Evolutionary conservation across 2,113 vertebrate genomes (phyloP).

Genomic region (Entelurus aequoreus): DNA sequence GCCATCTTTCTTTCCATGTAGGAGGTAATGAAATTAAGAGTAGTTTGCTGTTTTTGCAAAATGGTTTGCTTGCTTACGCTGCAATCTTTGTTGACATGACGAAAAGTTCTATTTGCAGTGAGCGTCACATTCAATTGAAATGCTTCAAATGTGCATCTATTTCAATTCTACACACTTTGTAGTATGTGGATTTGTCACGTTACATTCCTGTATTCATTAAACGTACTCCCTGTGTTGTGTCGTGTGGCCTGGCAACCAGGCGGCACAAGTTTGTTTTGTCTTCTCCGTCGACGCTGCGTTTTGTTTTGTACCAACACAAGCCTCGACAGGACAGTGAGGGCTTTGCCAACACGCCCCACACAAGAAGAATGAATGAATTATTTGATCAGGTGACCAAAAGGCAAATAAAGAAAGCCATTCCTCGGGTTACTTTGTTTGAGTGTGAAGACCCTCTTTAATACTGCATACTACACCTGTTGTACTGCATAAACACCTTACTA

Average conservation of each 20-base stretch:
- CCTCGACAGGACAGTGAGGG: slow-evolving; percentile 1
- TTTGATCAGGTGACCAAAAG: not conserved
- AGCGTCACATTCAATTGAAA: not conserved
- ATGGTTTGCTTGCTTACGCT: too few species aligned
- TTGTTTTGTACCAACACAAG: slow-evolving; percentile 49
- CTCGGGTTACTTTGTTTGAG: slow-evolving; percentile 4
- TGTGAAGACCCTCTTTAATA: not conserved
- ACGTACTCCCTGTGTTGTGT: not conserved
- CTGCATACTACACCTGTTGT: slow-evolving; percentile 22
- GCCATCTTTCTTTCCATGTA: too few species aligned
- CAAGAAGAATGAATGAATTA: slow-evolving; percentile 4
- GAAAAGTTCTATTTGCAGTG: not conserved
- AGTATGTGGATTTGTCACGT: slow-evolving; percentile 39
- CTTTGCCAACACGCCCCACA: not conserved
- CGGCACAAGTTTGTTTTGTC: slow-evolving; percentile 24
- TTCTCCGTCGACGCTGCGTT: slow-evolving; percentile 23
- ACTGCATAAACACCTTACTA: slow-evolving; percentile 12
- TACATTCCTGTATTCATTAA: slow-evolving; percentile 35
- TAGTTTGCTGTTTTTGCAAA: not conserved
- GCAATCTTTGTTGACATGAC: not conserved
- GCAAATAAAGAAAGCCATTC: not conserved
- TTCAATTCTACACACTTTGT: slow-evolving; percentile 35
- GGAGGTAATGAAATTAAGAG: too few species aligned
- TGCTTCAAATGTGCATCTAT: not conserved
- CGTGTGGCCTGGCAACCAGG: slow-evolving; percentile 7